Base-by-base conservation (phyloP, 2,888 invertebrate genomes). In the Branchellion lobata region DNA sequence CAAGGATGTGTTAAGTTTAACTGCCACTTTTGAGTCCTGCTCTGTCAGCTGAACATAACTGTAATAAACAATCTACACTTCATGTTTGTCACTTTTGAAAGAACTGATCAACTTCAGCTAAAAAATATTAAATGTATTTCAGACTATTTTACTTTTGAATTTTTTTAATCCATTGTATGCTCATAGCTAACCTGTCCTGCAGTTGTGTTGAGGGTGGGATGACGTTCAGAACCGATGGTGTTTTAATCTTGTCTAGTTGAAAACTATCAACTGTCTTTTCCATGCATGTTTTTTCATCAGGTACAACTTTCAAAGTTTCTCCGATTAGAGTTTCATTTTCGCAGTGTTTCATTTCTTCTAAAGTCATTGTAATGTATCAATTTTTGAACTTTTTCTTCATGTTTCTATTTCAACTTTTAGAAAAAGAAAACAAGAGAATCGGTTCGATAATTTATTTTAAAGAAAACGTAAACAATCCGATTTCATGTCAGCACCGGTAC, bases 1-100 rank as follows among this genome's bases (percentile, higher is more conserved):
- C 79, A 84, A 82, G n/a, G 65, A 84, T 33, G 72, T 21, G 27
- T 40, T 36, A 34, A 80, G 65, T 18, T 33, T 53, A 27, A 75
- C 79, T 51, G 80, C 34, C n/a, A 81, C 79, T n/a, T 79, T 74
- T n/a, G 40, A 33, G 34, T 80, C 75, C 24, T 29, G 51, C 31
- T 73, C 73, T 33, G 53, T 77, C 29, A 77, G n/a, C 33, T 61
- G 72, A 24, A 21, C 79, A 33, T 69, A 36, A 29, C 73, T 72
- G 51, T 33, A 21, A 5, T 27, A 31, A 79, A 69, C 21, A 78
- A n/a, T n/a, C n/a, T n/a, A n/a, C n/a, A n/a, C n/a, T n/a, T n/a
- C n/a, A n/a, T n/a, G n/a, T n/a, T n/a, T n/a, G n/a, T n/a, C n/a
- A n/a, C n/a, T n/a, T n/a, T n/a, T n/a, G n/a, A n/a, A n/a, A n/a